Evolutionary conservation across 2,113 vertebrate genomes (phyloP).

Genomic region (Macrotis lagotis): DNA sequence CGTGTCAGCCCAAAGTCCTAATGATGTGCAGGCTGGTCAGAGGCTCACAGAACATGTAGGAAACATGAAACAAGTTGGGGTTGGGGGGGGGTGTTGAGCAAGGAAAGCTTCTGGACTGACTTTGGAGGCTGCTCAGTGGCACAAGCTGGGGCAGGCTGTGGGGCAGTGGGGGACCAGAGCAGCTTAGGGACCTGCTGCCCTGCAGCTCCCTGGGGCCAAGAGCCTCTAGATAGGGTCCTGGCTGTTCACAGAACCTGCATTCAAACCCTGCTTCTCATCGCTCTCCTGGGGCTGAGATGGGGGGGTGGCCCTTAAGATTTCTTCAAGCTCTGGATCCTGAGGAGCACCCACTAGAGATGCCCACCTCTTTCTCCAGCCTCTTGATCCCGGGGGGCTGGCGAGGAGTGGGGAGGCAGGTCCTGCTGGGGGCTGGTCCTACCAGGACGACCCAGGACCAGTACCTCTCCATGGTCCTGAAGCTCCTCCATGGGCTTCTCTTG

Average conservation of each 20-base stretch:
- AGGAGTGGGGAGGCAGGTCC: too few relatives aligned
- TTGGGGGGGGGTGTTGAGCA: neutral
- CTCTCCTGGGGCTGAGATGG: too few relatives aligned
- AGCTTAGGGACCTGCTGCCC: fast-evolving
- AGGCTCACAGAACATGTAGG: conserved; percentile 48
- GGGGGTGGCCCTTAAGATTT: too few relatives aligned
- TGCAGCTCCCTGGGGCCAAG: too few relatives aligned
- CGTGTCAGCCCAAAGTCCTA: conserved; percentile 69
- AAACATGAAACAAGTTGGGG: neutral
- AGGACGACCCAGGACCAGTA: too few relatives aligned
- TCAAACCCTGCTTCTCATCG: too few relatives aligned
- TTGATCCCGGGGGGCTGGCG: neutral
- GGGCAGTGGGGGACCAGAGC: neutral
- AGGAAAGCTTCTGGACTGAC: neutral
- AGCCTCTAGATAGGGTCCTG: too few relatives aligned
- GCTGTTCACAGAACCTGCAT: too few relatives aligned
- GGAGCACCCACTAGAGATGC: too few relatives aligned
- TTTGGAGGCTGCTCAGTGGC: neutral
- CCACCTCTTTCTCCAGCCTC: too few relatives aligned
- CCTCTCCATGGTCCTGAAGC: neutral
- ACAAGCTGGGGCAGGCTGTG: too few relatives aligned
- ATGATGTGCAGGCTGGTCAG: conserved; percentile 67
- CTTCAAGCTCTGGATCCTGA: too few relatives aligned
- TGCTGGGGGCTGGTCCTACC: neutral
- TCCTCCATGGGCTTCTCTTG: neutral